Base-by-base conservation (phyloP, 1,140 invertebrate species). In the Halotydeus destructor region DNA sequence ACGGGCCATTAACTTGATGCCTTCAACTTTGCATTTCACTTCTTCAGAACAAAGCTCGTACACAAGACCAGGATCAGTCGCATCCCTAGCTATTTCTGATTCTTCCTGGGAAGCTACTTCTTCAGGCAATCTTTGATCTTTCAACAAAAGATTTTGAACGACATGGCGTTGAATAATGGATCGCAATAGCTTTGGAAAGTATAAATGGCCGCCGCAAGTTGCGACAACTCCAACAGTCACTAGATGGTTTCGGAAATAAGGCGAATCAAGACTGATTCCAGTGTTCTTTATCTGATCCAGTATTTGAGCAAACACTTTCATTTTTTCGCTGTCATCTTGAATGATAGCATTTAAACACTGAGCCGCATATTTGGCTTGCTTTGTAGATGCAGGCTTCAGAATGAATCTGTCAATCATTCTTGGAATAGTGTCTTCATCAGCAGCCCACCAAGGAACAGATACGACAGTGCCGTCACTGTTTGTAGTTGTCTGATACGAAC, bases 341-440 rank as follows among this genome's bases (percentile, higher is more conserved):
- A 74, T 73, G 54, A 82, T 77, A 25, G 52, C 50, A 59, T 88
- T 83, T 30, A 96, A 71, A 63, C 88, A 94, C 46, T 81, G 70
- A 24, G 96, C 76, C 4, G 88, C 84, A 55, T 93, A 84, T 60
- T 97, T 97, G 1, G 86, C 84, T 62, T 96, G 86, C 61, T 91
- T 91, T 0, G 82, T 75, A 2, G 81, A 84, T 3, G 42, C 52
- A 53, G 36, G 61, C 24, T 49, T 45, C 0, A 49, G 27, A 23
- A 49, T 41, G 27, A 36, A 49, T 35, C 26, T 47, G 16, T 46
- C 44, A 12, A 49, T 38, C 1, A 49, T 14, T 37, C 28, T 33
- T 3, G 47, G 24, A 25, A 49, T 38, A 18, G 43, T 24, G 22
- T 49, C 47, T 11, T 43, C 44, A 9, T 34, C 32, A n/a, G 31